These are phyloP conservation scores for Aphidius gifuensis DNA, from an alignment of 1,140 invertebrate genomes.

Conservation along the genomic window DNA sequence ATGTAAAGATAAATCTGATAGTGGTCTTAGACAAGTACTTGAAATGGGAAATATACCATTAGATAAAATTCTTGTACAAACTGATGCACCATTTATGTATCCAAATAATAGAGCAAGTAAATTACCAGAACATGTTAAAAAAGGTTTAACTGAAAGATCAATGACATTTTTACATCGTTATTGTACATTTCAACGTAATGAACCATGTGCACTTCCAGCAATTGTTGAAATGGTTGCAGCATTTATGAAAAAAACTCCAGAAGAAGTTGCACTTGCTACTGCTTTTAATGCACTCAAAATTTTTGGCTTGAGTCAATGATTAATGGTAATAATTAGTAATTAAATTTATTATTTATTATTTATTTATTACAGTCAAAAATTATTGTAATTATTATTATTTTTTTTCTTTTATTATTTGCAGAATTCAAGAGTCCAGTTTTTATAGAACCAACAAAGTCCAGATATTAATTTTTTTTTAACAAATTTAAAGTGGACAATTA, in stretches of 20 bases:
- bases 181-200: conserved; percentile 94
- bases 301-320: conserved; percentile 79
- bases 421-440: no score
- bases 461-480: no score
- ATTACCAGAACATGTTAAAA: conserved; percentile 80
- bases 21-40: conserved; percentile 79
- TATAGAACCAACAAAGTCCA: no score
- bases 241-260: conserved; percentile 79
- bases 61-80: conserved; percentile 83
- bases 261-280: conserved; percentile 88
- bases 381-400: no score
- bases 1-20: conserved; percentile 92
- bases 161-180: conserved; percentile 69
- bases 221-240: conserved; percentile 92
- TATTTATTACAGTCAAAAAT: no score
- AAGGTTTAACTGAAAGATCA: conserved; percentile 82
- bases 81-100: conserved; percentile 94
- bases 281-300: conserved; percentile 91
- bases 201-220: conserved; percentile 89
- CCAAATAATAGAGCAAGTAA: conserved; percentile 92
- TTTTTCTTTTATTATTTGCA: no score
- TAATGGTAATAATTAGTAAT: no score
- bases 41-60: conserved; percentile 77
- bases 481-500: no score
- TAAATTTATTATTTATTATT: no score